Conservation (phyloP, 2,797 vertebrate species). For the Paratrypauchen microcephalus region DNA sequence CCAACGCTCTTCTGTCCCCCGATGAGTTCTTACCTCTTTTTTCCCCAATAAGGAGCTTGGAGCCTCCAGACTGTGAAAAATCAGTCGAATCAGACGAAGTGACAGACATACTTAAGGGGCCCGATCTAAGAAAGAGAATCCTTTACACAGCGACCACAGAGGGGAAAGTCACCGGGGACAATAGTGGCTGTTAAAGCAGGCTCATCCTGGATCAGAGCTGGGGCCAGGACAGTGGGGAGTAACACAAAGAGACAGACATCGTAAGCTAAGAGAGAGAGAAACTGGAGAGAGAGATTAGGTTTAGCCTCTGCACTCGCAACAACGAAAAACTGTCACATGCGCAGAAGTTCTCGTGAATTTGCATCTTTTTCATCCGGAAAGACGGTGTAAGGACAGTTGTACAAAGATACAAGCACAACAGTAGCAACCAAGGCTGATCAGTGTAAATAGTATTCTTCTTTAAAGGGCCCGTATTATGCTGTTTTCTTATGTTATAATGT, state of each 20-base stretch:
- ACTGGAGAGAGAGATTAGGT: slow-evolving; percentile 47
- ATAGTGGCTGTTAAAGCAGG: slow-evolving; percentile 55
- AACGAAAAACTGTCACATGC: slow-evolving; percentile 27
- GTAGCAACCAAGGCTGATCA: slow-evolving; percentile 6
- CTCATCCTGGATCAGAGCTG: slow-evolving; percentile 68
- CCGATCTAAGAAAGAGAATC: slow-evolving; percentile 72
- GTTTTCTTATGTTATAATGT: too few species aligned
- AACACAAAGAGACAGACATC: slow-evolving; percentile 51
- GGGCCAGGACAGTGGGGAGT: slow-evolving; percentile 56
- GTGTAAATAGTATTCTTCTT: background rate
- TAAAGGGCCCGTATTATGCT: too few species aligned
- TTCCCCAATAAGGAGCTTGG: slow-evolving; percentile 28
- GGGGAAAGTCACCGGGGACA: slow-evolving; percentile 50
- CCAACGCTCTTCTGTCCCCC: slow-evolving; percentile 1
- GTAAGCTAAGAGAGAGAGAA: slow-evolving; percentile 52
- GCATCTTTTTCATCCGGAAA: slow-evolving; percentile 10
- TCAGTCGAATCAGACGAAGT: slow-evolving; percentile 79
- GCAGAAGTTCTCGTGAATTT: slow-evolving; percentile 33
- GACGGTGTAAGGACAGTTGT: slow-evolving; percentile 9
- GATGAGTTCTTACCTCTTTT: slow-evolving; percentile 1
- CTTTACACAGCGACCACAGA: slow-evolving; percentile 57
- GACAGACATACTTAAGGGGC: slow-evolving; percentile 82
- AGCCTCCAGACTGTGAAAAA: slow-evolving; percentile 48
- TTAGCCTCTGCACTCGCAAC: slow-evolving; percentile 22
- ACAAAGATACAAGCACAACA: slow-evolving; percentile 23